Percentiles rank a stretch among this genome's conserved stretches.
These are phyloP conservation scores for Monarcha castaneiventris DNA, from an alignment of 2,113 vertebrate genomes.

Conservation along the genomic window DNA sequence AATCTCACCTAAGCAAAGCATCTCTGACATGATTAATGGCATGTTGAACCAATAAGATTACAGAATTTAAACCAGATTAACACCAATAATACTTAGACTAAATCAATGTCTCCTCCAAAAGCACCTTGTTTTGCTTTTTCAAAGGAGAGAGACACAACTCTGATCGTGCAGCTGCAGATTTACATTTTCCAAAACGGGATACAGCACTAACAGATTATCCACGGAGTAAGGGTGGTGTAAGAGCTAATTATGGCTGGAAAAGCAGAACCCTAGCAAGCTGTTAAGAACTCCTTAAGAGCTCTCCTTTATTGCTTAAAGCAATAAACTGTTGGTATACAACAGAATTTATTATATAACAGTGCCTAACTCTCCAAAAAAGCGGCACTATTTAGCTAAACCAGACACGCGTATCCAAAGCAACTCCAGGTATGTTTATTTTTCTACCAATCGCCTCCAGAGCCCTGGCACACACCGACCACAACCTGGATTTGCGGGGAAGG, in stretches of 20 bases:
- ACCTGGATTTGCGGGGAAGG: fast-evolving
- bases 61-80: background rate
- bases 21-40: background rate
- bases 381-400: background rate
- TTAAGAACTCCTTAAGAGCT: background rate
- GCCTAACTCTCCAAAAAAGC: background rate
- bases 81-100: background rate
- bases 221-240: background rate
- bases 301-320: background rate
- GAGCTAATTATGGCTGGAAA: background rate
- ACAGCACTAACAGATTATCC: background rate
- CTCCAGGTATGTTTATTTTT: background rate
- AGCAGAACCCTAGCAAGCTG: background rate
- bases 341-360: background rate
- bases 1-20: background rate
- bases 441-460: background rate
- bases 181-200: background rate
- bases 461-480: background rate
- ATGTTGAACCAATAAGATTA: background rate
- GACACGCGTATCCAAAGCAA: background rate
- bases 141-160: background rate
- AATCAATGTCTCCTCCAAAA: background rate
- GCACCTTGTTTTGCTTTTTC: background rate
- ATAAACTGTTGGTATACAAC: background rate
- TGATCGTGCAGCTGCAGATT: background rate